Conservation (phyloP, 1,140 invertebrate species). For the Drosophila repleta region DNA sequence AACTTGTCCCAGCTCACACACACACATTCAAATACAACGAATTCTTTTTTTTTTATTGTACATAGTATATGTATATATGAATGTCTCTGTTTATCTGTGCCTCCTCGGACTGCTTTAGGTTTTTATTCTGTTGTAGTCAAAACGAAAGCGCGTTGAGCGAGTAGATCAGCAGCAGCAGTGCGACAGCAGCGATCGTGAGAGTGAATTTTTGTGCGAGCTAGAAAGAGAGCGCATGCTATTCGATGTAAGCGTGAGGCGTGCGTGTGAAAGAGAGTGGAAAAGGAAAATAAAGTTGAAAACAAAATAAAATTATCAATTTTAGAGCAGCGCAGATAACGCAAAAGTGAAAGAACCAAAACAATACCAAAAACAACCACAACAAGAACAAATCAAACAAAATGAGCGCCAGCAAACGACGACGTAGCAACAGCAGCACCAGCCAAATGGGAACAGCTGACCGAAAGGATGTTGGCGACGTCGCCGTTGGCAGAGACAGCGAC, state of each 20-base stretch:
- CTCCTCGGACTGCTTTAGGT: slow-evolving; percentile 43
- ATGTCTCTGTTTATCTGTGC: slow-evolving; percentile 59
- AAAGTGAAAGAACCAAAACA: slow-evolving; percentile 32
- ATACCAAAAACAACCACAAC: slow-evolving; percentile 28
- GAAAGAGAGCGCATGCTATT: slow-evolving; percentile 31
- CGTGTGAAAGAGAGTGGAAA: slow-evolving; percentile 44
- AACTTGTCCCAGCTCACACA: slow-evolving; percentile 52
- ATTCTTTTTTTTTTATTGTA: slow-evolving; percentile 30
- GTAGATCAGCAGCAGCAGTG: slow-evolving; percentile 8
- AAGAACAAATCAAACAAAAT: slow-evolving; percentile 44
- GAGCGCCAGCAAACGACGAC: slow-evolving; percentile 60
- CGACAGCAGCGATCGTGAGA: slow-evolving; percentile 6
- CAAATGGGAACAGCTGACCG: slow-evolving; percentile 18
- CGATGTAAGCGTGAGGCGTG: slow-evolving; percentile 25
- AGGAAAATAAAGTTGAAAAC: slow-evolving; percentile 30
- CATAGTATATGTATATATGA: slow-evolving; percentile 37
- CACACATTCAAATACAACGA: slow-evolving; percentile 5
- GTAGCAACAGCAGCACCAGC: slow-evolving; percentile 24
- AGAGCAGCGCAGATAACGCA: slow-evolving; percentile 26
- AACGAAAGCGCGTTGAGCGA: slow-evolving; percentile 60
- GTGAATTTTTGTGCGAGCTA: slow-evolving; percentile 14
- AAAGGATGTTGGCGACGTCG: slow-evolving; percentile 4
- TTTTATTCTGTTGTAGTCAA: slow-evolving; percentile 53
- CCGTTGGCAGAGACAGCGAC: neutral
- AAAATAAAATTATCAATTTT: slow-evolving; percentile 4